Base-by-base conservation (phyloP, 1,140 invertebrate species). In the Maniola jurtina region DNA sequence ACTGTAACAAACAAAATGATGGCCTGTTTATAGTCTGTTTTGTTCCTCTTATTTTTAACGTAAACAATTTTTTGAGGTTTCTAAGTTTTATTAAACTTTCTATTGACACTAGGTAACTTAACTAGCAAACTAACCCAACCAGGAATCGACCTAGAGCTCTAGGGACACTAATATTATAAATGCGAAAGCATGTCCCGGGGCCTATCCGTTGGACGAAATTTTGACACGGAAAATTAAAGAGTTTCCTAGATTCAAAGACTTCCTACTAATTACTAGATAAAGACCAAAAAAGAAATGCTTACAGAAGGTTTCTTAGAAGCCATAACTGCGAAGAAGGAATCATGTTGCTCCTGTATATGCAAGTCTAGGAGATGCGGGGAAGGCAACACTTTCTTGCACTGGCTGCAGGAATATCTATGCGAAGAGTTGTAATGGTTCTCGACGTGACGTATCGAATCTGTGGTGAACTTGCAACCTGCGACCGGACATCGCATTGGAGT, bases 341-440 rank as follows among this genome's bases (percentile, higher is more conserved):
- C 95, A 52, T 96, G 95, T 0, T 75, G 88, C 74, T 95, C 95
- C 65, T 93, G 91, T 59, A 95, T 83, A 75, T 96, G 95, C 50
- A 96, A 87, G 72, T 95, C 94, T 40, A 96, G 79, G 0, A 95
- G 79, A 77, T 95, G 93, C 0, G 93, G 90, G 10, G 92, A 94
- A 0, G 94, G 93, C 25, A 94, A 80, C 25, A 83, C 80, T 54
- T 92, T 93, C 68, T 92, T 93, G 75, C 95, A 96, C 54, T 80
- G 73, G n/a, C 71, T 65, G 68, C 89, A 92, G 0, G 72, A 35
- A 60, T 88, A 92, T 40, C 87, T 71, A 50, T 91, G 89, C 0
- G 70, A 73, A 15, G 82, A 52, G 48, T 88, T 89, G 60, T 91
- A 91, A 61, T 91, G 89, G 50, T 83, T 84, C 58, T 90, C 89